phyloP scores from a whole-genome alignment of 2,888 invertebrate genomes.

The Acrobasis suavella region DNA sequence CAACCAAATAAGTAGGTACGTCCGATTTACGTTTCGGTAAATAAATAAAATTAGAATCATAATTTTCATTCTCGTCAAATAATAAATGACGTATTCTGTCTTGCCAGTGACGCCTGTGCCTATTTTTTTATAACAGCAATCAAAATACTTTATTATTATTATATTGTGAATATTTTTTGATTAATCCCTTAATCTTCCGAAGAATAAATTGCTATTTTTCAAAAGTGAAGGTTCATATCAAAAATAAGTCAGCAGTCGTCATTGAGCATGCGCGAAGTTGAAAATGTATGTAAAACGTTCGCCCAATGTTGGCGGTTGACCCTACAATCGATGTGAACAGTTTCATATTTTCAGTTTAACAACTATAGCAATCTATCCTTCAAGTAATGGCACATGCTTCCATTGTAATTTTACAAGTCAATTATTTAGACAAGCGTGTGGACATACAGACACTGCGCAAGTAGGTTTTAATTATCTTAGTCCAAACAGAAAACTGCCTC shows the following conservation, averaged over 20 bases:
- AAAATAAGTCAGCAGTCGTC: no score
- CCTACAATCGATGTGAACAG: not conserved
- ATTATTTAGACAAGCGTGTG: constrained; percentile 23
- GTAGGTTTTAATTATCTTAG: constrained; percentile 26
- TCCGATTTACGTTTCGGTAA: constrained; percentile 4
- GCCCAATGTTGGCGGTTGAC: no score
- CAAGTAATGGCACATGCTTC: constrained; percentile 30
- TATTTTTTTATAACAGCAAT: not conserved
- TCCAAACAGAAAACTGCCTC: constrained; percentile 39
- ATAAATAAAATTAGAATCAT: constrained; percentile 1
- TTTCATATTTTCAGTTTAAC: not conserved
- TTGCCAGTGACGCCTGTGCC: constrained; percentile 8
- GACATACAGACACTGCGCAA: constrained; percentile 20
- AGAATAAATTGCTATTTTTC: not conserved
- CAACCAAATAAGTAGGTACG: constrained; percentile 18
- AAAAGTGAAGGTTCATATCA: not conserved
- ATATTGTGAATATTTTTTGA: not conserved
- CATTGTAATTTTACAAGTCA: constrained; percentile 14
- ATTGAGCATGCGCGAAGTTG: no score
- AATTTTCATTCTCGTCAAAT: not conserved
- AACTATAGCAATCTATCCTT: not conserved
- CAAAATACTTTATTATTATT: no score
- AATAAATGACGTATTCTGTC: constrained; percentile 4
- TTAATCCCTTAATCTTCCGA: not conserved
- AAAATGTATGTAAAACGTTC: no score